Conservation (phyloP, 2,113 vertebrate genomes). For the Willisornis vidua region DNA sequence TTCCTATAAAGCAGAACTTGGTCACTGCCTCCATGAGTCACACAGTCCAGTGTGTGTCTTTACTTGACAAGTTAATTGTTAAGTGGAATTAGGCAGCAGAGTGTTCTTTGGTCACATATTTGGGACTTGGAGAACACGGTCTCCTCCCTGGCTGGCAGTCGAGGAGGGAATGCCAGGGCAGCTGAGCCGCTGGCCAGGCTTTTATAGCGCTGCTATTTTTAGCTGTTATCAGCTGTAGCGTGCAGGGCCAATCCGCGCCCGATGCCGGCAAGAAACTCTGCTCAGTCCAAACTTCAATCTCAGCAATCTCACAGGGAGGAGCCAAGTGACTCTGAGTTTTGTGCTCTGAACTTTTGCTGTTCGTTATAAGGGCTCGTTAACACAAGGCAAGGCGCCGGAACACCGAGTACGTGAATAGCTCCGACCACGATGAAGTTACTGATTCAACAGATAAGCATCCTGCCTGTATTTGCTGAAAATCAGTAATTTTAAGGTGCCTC, state of each 20-base stretch:
- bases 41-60: background rate
- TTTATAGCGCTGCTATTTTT: constrained; percentile 57
- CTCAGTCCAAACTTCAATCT: constrained; percentile 22
- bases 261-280: background rate
- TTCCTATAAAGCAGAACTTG: background rate
- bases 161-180: background rate
- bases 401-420: fast-evolving
- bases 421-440: background rate
- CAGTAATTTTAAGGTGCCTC: background rate
- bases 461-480: background rate
- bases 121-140: background rate
- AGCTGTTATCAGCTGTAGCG: background rate
- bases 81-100: background rate
- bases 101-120: background rate
- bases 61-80: constrained; percentile 30
- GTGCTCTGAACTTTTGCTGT: background rate
- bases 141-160: background rate
- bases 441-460: background rate
- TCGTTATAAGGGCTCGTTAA: background rate
- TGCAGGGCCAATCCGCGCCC: constrained; percentile 4
- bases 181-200: background rate
- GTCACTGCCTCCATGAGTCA: background rate
- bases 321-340: background rate
- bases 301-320: constrained; percentile 21
- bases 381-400: background rate